These are phyloP conservation scores for Strigamia crassipes DNA, from an alignment of 2,888 invertebrate species.

Conservation along the genomic window DNA sequence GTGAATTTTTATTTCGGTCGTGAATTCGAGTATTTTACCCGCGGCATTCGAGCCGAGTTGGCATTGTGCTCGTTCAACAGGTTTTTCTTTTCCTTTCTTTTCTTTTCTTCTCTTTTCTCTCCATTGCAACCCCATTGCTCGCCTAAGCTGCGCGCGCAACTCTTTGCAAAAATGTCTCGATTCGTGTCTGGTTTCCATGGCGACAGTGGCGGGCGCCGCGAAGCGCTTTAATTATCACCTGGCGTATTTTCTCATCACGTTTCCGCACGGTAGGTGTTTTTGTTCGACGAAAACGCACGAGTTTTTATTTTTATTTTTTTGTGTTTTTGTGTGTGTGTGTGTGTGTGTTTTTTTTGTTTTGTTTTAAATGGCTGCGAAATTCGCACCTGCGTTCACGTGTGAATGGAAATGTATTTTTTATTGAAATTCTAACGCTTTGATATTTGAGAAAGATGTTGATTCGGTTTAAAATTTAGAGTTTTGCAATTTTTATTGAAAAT, in stretches of 20 bases:
- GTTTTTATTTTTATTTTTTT: not conserved
- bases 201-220: not conserved
- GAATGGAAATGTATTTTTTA: not conserved
- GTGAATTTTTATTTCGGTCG: not conserved
- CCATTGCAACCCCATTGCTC: not conserved
- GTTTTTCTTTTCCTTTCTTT: not conserved
- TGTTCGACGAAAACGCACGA: not conserved
- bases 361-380: not conserved
- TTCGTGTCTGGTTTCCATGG: conserved; percentile 20
- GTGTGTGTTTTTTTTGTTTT: too few relatives aligned
- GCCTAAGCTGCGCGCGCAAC: conserved; percentile 5
- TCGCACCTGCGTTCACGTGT: not conserved
- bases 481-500: not conserved
- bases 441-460: not conserved
- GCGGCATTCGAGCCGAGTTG: conserved; percentile 7
- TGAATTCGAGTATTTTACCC: not conserved
- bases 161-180: not conserved
- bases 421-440: not conserved
- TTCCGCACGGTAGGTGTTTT: not conserved
- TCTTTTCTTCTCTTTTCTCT: too few relatives aligned
- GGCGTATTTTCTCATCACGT: not conserved
- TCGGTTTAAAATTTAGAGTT: not conserved
- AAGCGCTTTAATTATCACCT: not conserved
- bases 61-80: conserved; percentile 8
- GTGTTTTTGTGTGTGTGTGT: not conserved